phyloP scores from a whole-genome alignment of 2,888 invertebrate genomes.

The Folsomia candida region DNA sequence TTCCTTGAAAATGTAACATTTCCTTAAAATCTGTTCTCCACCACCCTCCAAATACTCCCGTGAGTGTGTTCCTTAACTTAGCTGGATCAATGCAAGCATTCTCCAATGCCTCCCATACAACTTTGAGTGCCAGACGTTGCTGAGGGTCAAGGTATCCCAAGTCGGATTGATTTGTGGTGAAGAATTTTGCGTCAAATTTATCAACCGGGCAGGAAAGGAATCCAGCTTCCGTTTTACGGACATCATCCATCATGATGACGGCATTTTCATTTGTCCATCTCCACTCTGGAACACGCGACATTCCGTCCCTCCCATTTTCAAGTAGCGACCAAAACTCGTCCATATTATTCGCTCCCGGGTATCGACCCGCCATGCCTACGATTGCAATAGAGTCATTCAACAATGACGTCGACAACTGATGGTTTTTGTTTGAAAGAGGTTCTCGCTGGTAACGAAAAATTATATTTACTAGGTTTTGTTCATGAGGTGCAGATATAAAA shows the following conservation, averaged over 20 bases:
- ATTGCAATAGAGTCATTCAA: not conserved
- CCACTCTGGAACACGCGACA: not conserved
- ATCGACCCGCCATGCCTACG: constrained; percentile 7
- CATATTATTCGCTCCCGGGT: constrained; percentile 3
- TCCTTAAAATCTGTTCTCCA: constrained; percentile 29
- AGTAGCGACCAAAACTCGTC: not conserved
- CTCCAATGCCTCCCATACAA: constrained; percentile 62
- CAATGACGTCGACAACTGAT: too few relatives aligned
- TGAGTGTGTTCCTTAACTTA: constrained; percentile 1
- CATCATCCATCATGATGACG: not conserved
- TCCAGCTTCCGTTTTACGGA: not conserved
- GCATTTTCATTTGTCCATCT: not conserved
- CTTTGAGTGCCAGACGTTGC: constrained; percentile 80
- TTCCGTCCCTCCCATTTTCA: not conserved
- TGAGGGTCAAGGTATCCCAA: constrained; percentile 92
- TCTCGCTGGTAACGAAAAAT: too few relatives aligned
- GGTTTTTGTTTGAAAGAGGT: too few relatives aligned
- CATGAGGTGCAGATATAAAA: too few relatives aligned
- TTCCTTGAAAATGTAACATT: not conserved
- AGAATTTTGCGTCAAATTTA: constrained; percentile 59
- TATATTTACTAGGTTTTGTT: too few relatives aligned
- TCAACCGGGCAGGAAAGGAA: constrained; percentile 19
- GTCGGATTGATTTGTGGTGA: constrained; percentile 79
- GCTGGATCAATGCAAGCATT: constrained; percentile 62
- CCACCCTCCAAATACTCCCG: constrained; percentile 22